Conservation (phyloP, 2,797 vertebrate genomes). For the Crocodylus rhombifer region DNA sequence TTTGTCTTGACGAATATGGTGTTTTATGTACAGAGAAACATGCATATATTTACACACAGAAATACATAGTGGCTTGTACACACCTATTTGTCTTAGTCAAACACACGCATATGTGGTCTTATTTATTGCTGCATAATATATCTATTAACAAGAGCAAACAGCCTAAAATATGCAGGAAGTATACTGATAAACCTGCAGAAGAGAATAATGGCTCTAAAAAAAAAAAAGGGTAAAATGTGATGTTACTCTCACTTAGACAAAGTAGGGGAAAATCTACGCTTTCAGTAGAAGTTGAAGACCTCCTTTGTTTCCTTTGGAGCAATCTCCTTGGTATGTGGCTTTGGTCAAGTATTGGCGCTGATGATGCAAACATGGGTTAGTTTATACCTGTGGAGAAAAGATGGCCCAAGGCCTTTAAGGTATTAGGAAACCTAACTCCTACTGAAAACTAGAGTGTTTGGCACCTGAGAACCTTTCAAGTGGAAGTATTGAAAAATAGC, state of each 20-base stretch:
- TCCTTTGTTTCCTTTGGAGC: background rate
- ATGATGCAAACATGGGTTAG: background rate
- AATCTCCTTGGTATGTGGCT: background rate
- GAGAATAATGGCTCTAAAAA: background rate
- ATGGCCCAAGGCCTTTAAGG: background rate
- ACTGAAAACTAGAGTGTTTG: background rate
- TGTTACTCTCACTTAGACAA: conserved; percentile 34
- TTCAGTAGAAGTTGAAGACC: background rate
- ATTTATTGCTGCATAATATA: background rate
- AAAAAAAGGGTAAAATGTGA: conserved; percentile 23
- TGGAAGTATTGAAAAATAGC: background rate
- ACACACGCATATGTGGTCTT: background rate
- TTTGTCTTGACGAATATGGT: background rate
- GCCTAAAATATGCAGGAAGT: background rate
- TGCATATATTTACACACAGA: background rate
- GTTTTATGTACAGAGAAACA: background rate
- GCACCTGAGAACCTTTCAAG: background rate
- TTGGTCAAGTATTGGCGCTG: background rate
- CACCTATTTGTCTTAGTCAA: background rate
- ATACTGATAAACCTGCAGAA: background rate
- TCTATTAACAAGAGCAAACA: background rate
- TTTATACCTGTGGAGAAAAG: background rate
- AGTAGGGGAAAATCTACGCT: conserved; percentile 14
- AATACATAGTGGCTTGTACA: background rate
- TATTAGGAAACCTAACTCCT: background rate